Conservation (phyloP, 1,140 invertebrate species). For the Pinna nobilis region DNA sequence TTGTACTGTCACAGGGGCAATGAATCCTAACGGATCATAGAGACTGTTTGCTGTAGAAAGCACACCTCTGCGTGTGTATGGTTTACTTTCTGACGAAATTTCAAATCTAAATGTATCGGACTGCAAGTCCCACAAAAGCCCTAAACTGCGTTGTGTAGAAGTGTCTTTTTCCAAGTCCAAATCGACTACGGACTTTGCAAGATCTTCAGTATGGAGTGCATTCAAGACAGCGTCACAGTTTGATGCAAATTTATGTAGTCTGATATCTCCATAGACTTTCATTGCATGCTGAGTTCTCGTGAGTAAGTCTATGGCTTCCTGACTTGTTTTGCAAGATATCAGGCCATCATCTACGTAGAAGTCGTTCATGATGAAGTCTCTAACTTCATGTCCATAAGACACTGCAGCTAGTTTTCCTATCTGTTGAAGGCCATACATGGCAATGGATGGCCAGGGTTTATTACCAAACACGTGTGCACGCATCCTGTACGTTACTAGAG, state of each 20-base stretch:
- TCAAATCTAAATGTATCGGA: conserved; percentile 27
- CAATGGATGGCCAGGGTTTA: conserved; percentile 26
- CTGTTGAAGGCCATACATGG: not conserved
- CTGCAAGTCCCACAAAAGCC: conserved; percentile 36
- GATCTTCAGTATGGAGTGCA: conserved; percentile 20
- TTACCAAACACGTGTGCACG: conserved; percentile 41
- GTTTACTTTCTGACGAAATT: conserved; percentile 17
- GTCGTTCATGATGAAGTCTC: conserved; percentile 17
- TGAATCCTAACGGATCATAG: conserved; percentile 28
- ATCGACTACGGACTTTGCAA: conserved; percentile 34
- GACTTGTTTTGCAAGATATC: conserved; percentile 11
- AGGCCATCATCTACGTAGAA: conserved; percentile 45
- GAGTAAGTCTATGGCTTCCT: conserved; percentile 19
- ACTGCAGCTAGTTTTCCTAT: not conserved
- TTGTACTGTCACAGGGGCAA: conserved; percentile 26
- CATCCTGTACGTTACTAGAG: conserved; percentile 31
- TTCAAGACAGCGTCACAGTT: conserved; percentile 30
- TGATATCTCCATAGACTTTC: conserved; percentile 6
- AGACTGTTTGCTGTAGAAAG: conserved; percentile 11
- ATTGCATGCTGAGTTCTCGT: conserved; percentile 26
- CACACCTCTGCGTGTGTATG: conserved; percentile 21
- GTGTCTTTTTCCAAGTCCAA: conserved; percentile 23
- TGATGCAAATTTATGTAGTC: conserved; percentile 40
- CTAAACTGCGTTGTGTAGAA: conserved; percentile 39
- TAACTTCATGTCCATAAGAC: conserved; percentile 16